A percentile compares a stretch with the other conserved stretches of the same genome.
Evolutionary conservation across 1,140 invertebrate genomes (phyloP).

Genomic region (Brachionus calyciflorus): DNA sequence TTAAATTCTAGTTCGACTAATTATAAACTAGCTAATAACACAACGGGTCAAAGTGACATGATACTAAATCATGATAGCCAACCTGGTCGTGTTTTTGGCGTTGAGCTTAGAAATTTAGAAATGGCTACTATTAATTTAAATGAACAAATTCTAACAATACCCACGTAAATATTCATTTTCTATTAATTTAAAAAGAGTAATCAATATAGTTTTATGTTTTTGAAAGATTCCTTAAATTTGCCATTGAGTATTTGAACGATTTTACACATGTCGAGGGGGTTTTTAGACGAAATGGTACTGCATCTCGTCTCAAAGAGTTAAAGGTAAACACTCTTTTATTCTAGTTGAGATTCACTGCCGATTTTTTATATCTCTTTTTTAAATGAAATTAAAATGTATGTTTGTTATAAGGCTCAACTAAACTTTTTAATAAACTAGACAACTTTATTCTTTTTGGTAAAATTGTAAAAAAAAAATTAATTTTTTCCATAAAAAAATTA

Average conservation of each 20-base stretch:
- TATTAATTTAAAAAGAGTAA: neutral
- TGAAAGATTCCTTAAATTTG: slow-evolving; percentile 35
- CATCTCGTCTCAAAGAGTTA: slow-evolving; percentile 43
- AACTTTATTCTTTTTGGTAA: no score
- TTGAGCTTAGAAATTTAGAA: neutral
- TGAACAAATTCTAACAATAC: slow-evolving; percentile 14
- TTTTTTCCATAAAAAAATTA: no score
- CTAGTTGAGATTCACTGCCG: neutral
- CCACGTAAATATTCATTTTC: neutral
- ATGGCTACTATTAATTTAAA: neutral
- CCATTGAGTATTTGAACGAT: slow-evolving; percentile 22
- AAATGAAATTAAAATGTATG: no score
- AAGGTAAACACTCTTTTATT: neutral
- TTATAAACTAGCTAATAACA: neutral
- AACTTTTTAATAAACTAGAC: no score
- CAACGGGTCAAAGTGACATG: neutral
- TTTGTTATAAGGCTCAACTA: no score
- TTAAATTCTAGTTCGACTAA: slow-evolving; percentile 10
- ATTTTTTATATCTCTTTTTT: no score
- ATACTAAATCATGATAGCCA: slow-evolving; percentile 1
- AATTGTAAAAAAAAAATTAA: no score
- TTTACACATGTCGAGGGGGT: slow-evolving; percentile 21
- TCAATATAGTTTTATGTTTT: neutral
- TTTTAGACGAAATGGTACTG: slow-evolving; percentile 34
- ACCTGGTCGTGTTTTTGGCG: neutral